These are phyloP conservation scores for Kryptopterus vitreolus DNA, from an alignment of 2,797 vertebrate species.

Conservation along the genomic window DNA sequence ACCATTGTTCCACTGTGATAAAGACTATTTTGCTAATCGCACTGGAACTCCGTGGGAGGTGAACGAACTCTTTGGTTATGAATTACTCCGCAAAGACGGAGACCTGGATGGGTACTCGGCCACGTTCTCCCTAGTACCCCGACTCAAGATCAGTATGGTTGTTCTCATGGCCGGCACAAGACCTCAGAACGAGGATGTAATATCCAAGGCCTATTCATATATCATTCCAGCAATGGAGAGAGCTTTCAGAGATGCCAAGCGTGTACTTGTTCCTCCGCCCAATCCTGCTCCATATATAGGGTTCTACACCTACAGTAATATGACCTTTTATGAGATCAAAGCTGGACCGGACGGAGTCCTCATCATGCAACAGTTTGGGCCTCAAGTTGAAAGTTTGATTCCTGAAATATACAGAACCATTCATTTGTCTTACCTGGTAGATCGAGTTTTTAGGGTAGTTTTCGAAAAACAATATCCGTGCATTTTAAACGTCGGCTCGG, in stretches of 20 bases:
- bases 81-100: slow-evolving; percentile 87
- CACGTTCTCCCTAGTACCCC: slow-evolving; percentile 88
- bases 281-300: slow-evolving; percentile 80
- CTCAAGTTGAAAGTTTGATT: slow-evolving; percentile 87
- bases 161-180: slow-evolving; percentile 88
- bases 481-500: slow-evolving; percentile 80
- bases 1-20: slow-evolving; percentile 84
- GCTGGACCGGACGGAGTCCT: slow-evolving; percentile 78
- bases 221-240: slow-evolving; percentile 89
- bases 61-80: slow-evolving; percentile 84
- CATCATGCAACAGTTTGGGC: slow-evolving; percentile 91
- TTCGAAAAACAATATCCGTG: slow-evolving; percentile 92
- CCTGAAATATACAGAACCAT: slow-evolving; percentile 88
- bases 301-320: slow-evolving; percentile 88
- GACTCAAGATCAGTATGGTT: slow-evolving; percentile 85
- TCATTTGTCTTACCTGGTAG: slow-evolving; percentile 85
- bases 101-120: slow-evolving; percentile 92
- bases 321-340: slow-evolving; percentile 92
- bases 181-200: slow-evolving; percentile 79
- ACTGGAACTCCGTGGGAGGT: slow-evolving; percentile 95
- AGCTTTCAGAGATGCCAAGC: slow-evolving; percentile 82
- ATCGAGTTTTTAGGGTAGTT: slow-evolving; percentile 87
- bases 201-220: slow-evolving; percentile 75
- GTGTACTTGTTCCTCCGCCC: slow-evolving; percentile 75
- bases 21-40: slow-evolving; percentile 88